These are phyloP conservation scores for Chlorops oryzae DNA, from an alignment of 1,140 invertebrate genomes.

Conservation along the genomic window DNA sequence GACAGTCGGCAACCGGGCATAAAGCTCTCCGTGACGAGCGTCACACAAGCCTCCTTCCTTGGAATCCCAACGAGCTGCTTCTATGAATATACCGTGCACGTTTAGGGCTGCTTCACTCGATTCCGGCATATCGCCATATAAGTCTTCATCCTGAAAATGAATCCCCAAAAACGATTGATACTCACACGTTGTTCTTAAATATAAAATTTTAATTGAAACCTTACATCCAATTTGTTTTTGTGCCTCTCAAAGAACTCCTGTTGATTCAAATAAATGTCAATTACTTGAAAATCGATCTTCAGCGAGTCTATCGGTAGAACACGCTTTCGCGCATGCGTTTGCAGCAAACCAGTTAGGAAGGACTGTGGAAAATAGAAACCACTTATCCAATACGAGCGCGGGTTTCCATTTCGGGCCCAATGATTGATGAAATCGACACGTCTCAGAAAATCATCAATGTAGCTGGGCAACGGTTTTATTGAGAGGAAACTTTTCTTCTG, in stretches of 20 bases:
- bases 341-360: slow-evolving; percentile 78
- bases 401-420: slow-evolving; percentile 66
- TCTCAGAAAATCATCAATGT: slow-evolving; percentile 71
- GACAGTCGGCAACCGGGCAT: slow-evolving; percentile 67
- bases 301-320: slow-evolving; percentile 79
- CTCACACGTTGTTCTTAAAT: slow-evolving; percentile 21
- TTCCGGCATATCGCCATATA: slow-evolving; percentile 54
- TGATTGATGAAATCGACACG: slow-evolving; percentile 69
- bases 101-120: slow-evolving; percentile 68
- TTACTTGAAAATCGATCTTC: slow-evolving; percentile 67
- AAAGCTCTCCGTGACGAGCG: slow-evolving; percentile 66
- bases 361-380: slow-evolving; percentile 90
- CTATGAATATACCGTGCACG: slow-evolving; percentile 80
- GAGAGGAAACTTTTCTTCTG: slow-evolving; percentile 77
- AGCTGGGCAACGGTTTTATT: slow-evolving; percentile 74
- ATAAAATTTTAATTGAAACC: slow-evolving; percentile 9
- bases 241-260: slow-evolving; percentile 57
- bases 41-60: slow-evolving; percentile 61
- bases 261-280: slow-evolving; percentile 57
- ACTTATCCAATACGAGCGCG: slow-evolving; percentile 80
- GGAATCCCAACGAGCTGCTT: slow-evolving; percentile 77
- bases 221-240: slow-evolving; percentile 19
- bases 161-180: background rate
- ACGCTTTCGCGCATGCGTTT: slow-evolving; percentile 78
- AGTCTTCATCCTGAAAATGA: slow-evolving; percentile 20